Percentiles rank a stretch among this genome's conserved stretches.
Conservation (phyloP, 2,113 vertebrate species). For the Phasianus colchicus region DNA sequence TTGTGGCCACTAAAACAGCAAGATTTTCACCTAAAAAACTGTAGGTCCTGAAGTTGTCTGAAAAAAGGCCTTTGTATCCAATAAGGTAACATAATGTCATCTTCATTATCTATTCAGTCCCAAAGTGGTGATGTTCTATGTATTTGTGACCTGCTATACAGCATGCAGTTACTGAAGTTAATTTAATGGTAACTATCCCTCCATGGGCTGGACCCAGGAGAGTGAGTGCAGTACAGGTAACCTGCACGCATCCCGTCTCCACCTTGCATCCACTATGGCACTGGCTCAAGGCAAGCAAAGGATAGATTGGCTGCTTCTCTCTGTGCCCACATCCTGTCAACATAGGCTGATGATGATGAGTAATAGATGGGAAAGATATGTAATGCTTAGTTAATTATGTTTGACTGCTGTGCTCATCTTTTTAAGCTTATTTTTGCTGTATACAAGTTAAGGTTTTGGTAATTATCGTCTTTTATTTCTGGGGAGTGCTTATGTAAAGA, state of each 20-base stretch:
- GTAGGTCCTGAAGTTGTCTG: background rate
- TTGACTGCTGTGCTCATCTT: constrained; percentile 3
- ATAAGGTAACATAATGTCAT: background rate
- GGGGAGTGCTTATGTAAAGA: background rate
- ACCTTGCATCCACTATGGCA: background rate
- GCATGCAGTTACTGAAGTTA: background rate
- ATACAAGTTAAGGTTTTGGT: constrained; percentile 1
- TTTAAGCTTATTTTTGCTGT: background rate
- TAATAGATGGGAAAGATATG: constrained; percentile 66
- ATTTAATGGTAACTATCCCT: background rate
- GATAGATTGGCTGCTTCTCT: background rate
- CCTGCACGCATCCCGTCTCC: background rate
- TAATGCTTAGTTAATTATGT: constrained; percentile 48
- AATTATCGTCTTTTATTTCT: background rate
- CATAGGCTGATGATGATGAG: constrained; percentile 42
- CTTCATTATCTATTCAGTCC: background rate
- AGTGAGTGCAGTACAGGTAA: fast-evolving
- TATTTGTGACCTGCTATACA: background rate
- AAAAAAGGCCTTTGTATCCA: background rate
- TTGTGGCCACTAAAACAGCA: background rate
- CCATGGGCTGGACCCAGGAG: background rate
- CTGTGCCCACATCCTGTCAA: constrained; percentile 45
- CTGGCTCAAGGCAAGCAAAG: constrained; percentile 5
- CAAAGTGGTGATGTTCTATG: background rate
- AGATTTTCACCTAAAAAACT: background rate